Percentiles rank a stretch among this genome's conserved stretches.
phyloP scores from a whole-genome alignment of 2,113 vertebrate species.

The Pangasianodon gigas region DNA sequence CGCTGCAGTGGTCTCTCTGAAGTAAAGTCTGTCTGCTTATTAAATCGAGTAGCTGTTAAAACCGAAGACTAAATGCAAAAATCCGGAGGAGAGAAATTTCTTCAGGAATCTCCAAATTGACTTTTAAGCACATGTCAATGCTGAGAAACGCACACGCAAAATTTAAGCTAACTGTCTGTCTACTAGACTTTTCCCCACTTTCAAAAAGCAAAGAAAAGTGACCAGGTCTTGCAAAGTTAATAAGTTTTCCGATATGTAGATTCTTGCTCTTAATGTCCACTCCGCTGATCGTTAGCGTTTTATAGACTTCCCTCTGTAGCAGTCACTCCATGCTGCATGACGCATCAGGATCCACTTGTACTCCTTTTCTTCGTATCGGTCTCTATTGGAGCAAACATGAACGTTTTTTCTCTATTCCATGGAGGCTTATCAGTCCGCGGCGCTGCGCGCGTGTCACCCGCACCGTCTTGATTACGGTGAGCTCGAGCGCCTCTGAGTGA shows the following conservation, averaged over 20 bases:
- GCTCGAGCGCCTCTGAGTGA: slow-evolving; percentile 56
- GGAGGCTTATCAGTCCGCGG: slow-evolving; percentile 70
- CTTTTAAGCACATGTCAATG: not conserved
- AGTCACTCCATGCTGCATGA: not conserved
- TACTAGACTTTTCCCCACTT: not conserved
- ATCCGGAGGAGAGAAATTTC: not conserved
- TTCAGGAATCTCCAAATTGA: not conserved
- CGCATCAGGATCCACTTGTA: not conserved
- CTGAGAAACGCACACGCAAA: not conserved
- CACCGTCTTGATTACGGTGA: slow-evolving; percentile 72
- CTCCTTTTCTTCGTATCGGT: not conserved
- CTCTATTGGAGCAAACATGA: not conserved
- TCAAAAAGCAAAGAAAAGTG: not conserved
- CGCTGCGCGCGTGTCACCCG: slow-evolving; percentile 63
- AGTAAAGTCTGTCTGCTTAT: slow-evolving; percentile 16
- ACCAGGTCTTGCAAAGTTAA: not conserved
- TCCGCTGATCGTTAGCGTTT: not conserved
- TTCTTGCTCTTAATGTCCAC: not conserved
- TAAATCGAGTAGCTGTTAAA: slow-evolving; percentile 11
- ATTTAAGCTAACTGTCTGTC: not conserved
- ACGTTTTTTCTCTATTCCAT: slow-evolving; percentile 58
- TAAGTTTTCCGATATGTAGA: not conserved
- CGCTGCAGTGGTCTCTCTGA: slow-evolving; percentile 33
- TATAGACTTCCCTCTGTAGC: not conserved
- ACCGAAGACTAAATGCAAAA: not conserved